Evolutionary conservation across 2,888 invertebrate species (phyloP), one percentile per base, ranked within the genome.

Genomic region (Argyra leucocephala): DNA sequence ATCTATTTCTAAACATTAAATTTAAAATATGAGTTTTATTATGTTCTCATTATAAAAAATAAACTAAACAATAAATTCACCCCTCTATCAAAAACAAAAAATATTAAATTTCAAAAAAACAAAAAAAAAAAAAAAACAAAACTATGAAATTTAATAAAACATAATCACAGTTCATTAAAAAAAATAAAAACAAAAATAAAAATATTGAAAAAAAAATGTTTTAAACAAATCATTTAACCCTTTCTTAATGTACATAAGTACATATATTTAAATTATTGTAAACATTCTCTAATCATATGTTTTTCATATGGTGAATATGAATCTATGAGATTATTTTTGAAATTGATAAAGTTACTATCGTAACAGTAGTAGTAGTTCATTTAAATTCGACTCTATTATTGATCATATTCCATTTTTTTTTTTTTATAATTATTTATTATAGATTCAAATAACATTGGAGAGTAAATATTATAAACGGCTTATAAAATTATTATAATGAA

Each of bases 251-350:
- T 31, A 31, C 31, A 31, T 31, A 10, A 7, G 5, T 31, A 10
- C 10, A 31, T 31, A 10, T 31, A 10, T 31, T 7, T 31, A 10
- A 31, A 31, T n/a, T n/a, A n/a, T n/a, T n/a, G n/a, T n/a, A n/a
- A n/a, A n/a, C n/a, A n/a, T n/a, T n/a, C n/a, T n/a, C n/a, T 12
- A 18, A 48, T 48, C 48, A 48, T 9, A 48, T 48, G 48, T 15
- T 48, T 48, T 15, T 48, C 48, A 48, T 48, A 48, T 48, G 48
- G n/a, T n/a, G n/a, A n/a, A n/a, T n/a, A n/a, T n/a, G n/a, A n/a
- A n/a, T n/a, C n/a, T n/a, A n/a, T n/a, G n/a, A n/a, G n/a, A n/a
- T n/a, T n/a, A n/a, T n/a, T n/a, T n/a, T n/a, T n/a, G n/a, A n/a
- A n/a, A n/a, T n/a, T n/a, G n/a, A n/a, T n/a, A n/a, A n/a, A n/a